Percentiles rank a stretch among this genome's conserved stretches.
Evolutionary conservation across 2,113 vertebrate species (phyloP).

Genomic region (Puffinus mauretanicus): DNA sequence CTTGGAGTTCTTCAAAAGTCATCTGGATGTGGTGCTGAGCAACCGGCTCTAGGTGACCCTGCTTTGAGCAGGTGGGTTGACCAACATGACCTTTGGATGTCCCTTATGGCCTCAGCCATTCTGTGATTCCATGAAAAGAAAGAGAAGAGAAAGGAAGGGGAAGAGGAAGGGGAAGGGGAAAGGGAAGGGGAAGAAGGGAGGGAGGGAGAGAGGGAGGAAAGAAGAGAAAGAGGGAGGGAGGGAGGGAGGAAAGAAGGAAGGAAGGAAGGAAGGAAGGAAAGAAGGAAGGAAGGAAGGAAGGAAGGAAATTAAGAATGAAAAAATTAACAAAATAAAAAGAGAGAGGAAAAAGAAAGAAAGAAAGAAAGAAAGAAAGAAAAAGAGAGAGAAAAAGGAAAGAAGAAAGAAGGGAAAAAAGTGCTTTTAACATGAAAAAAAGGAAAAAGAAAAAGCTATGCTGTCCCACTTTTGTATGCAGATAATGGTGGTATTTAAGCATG

Average conservation of each 20-base stretch:
- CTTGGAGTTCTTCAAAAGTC: neutral
- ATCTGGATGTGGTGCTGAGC: neutral
- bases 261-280: neutral
- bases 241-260: too few relatives aligned
- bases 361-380: too few relatives aligned
- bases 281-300: neutral
- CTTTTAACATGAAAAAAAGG: neutral
- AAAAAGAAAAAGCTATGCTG: neutral
- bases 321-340: neutral
- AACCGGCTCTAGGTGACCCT: neutral
- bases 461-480: neutral
- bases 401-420: too few relatives aligned
- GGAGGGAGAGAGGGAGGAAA: neutral
- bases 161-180: neutral
- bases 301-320: neutral
- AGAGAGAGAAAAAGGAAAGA: accelerated
- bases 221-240: neutral
- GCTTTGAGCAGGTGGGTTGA: neutral
- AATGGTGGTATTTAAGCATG: neutral
- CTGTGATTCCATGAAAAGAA: neutral
- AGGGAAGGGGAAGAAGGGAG: too few relatives aligned
- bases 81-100: neutral
- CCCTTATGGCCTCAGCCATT: neutral
- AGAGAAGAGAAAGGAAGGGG: accelerated
- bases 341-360: too few relatives aligned